A percentile compares a stretch with the other conserved stretches of the same genome.
Conservation (phyloP, 2,797 vertebrate genomes). For the Anguilla marmorata region DNA sequence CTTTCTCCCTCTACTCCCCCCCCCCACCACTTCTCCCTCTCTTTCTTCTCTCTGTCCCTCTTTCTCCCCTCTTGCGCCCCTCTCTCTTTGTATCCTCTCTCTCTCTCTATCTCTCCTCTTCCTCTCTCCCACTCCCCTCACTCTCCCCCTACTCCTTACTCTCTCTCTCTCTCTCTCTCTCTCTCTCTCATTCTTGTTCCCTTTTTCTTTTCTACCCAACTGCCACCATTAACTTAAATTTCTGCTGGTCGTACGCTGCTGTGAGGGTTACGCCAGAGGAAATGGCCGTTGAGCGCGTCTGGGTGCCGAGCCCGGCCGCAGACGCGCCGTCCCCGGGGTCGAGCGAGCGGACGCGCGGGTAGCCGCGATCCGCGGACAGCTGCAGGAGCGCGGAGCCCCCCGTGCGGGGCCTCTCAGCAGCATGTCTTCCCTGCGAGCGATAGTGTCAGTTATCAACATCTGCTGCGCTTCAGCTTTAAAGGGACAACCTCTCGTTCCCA, state of each 20-base stretch:
- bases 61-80: conserved; percentile 49
- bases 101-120: conserved; percentile 40
- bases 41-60: conserved; percentile 76
- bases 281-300: conserved; percentile 69
- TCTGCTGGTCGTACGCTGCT: conserved; percentile 78
- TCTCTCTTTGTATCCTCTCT: conserved; percentile 32
- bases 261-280: conserved; percentile 83
- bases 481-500: conserved; percentile 61
- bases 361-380: conserved; percentile 76
- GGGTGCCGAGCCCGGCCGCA: conserved; percentile 64
- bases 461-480: conserved; percentile 74
- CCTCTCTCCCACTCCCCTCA: background rate
- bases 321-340: conserved; percentile 71
- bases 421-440: conserved; percentile 67
- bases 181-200: conserved; percentile 33
- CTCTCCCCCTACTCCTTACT: background rate
- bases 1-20: conserved; percentile 38
- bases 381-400: conserved; percentile 71
- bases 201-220: conserved; percentile 27
- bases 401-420: conserved; percentile 63
- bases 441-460: conserved; percentile 80
- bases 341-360: conserved; percentile 76
- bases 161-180: conserved; percentile 34
- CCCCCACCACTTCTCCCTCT: conserved; percentile 3
- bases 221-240: conserved; percentile 67